These are phyloP conservation scores for Tryphoninae sp. DNA, from an alignment of 2,888 invertebrate genomes.

Conservation along the genomic window DNA sequence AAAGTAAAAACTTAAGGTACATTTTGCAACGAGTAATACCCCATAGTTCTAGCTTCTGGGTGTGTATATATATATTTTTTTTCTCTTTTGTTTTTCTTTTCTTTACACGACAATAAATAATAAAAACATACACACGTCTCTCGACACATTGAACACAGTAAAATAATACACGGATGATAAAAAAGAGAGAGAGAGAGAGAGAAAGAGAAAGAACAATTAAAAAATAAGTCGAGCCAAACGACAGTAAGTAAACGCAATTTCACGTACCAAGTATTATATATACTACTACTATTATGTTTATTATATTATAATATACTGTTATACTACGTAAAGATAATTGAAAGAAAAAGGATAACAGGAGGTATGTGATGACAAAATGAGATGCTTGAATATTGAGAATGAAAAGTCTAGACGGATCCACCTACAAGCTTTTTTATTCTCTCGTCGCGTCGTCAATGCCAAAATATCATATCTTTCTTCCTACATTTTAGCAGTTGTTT, in stretches of 20 bases:
- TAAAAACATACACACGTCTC: slow-evolving; percentile 26
- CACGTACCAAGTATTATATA: slow-evolving; percentile 74
- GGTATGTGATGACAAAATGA: slow-evolving; percentile 41
- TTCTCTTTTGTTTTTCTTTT: not conserved
- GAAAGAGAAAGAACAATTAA: slow-evolving; percentile 67
- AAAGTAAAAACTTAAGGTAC: slow-evolving; percentile 33
- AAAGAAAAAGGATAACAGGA: slow-evolving; percentile 37
- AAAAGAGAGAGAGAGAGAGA: slow-evolving; percentile 24
- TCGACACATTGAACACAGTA: slow-evolving; percentile 41
- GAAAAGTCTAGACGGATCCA: slow-evolving; percentile 25
- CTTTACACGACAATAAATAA: slow-evolving; percentile 61
- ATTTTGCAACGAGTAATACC: slow-evolving; percentile 73
- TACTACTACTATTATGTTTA: slow-evolving; percentile 63
- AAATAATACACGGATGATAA: slow-evolving; percentile 24
- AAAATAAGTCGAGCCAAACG: slow-evolving; percentile 78
- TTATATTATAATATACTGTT: slow-evolving; percentile 55
- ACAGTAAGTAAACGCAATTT: slow-evolving; percentile 80
- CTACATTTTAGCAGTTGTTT: no score
- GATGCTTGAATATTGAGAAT: slow-evolving; percentile 49
- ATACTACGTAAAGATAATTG: slow-evolving; percentile 44
- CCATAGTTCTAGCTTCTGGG: slow-evolving; percentile 77
- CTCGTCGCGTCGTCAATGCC: slow-evolving; percentile 46
- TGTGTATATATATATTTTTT: slow-evolving; percentile 43
- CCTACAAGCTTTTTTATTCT: slow-evolving; percentile 32
- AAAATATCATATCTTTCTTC: slow-evolving; percentile 9